Evolutionary conservation across 1,140 invertebrate species (phyloP).

Genomic region (Cylas formicarius): DNA sequence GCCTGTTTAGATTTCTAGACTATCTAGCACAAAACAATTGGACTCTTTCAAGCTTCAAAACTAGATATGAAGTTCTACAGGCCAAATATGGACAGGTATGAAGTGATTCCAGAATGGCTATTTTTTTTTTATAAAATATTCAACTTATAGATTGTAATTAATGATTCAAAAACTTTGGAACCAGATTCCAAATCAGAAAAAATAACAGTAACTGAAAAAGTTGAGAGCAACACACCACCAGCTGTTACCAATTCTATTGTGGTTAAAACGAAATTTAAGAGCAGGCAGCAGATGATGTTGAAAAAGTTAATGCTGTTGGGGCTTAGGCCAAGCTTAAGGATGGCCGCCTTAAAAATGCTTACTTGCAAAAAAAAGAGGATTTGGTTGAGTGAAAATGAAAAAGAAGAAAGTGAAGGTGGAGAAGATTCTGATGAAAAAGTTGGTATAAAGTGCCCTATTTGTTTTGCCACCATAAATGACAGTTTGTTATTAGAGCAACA

Average conservation of each 20-base stretch:
- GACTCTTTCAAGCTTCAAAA: conserved; percentile 47
- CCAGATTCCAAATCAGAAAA: conserved; percentile 28
- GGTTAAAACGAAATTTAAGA: conserved; percentile 35
- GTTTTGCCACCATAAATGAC: conserved; percentile 46
- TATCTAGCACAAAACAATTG: conserved; percentile 51
- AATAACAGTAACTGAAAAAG: conserved; percentile 33
- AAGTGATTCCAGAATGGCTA: background rate
- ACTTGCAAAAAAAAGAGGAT: conserved; percentile 32
- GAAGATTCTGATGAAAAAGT: conserved; percentile 36
- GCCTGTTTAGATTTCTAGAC: conserved; percentile 51
- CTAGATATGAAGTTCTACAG: conserved; percentile 46
- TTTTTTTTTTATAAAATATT: conserved; percentile 7
- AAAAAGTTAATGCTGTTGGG: conserved; percentile 38
- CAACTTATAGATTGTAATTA: conserved; percentile 23
- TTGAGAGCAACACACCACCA: conserved; percentile 24
- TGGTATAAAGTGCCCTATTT: conserved; percentile 47
- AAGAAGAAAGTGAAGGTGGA: conserved; percentile 31
- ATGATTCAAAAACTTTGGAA: conserved; percentile 27
- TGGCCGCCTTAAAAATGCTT: conserved; percentile 36
- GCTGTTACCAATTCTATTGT: conserved; percentile 30
- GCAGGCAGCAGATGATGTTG: conserved; percentile 37
- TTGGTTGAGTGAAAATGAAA: conserved; percentile 26
- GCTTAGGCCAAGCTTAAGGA: conserved; percentile 37
- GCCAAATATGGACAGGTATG: conserved; percentile 43
- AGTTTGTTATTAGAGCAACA: conserved; percentile 47